These are phyloP conservation scores for Paratilapia polleni DNA, from an alignment of 2,113 vertebrate species.

Conservation along the genomic window DNA sequence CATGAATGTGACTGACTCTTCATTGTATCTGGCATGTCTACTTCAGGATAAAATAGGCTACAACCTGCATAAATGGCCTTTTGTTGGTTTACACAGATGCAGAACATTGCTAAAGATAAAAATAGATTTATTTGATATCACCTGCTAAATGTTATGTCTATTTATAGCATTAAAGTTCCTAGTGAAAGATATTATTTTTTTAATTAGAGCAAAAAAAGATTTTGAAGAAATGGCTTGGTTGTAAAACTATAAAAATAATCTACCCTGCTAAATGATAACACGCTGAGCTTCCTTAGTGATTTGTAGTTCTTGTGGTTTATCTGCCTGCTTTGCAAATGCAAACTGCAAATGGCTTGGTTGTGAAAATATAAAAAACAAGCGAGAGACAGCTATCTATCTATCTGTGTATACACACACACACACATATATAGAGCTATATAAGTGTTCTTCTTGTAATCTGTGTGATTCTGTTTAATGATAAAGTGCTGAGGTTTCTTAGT, in stretches of 20 bases:
- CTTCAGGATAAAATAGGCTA: neutral
- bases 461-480: slow-evolving; percentile 48
- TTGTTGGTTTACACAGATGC: slow-evolving; percentile 3
- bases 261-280: neutral
- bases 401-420: too few relatives aligned
- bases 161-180: slow-evolving; percentile 47
- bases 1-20: neutral
- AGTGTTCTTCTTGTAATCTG: slow-evolving; percentile 27
- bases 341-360: neutral
- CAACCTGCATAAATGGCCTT: neutral
- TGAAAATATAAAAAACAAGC: neutral
- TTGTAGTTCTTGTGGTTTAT: neutral
- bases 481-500: slow-evolving; percentile 16
- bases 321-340: neutral
- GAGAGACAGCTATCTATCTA: too few relatives aligned
- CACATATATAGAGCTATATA: too few relatives aligned
- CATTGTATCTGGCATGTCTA: neutral
- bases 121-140: slow-evolving; percentile 38
- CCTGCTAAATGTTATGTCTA: slow-evolving; percentile 29
- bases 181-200: neutral
- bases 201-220: neutral
- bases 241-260: neutral
- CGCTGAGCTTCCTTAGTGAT: neutral
- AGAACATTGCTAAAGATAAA: slow-evolving; percentile 24
- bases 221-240: neutral